Percentiles rank a stretch among this genome's conserved stretches.
These are phyloP conservation scores for Serilophus lunatus DNA, from an alignment of 2,113 vertebrate genomes.

Conservation along the genomic window DNA sequence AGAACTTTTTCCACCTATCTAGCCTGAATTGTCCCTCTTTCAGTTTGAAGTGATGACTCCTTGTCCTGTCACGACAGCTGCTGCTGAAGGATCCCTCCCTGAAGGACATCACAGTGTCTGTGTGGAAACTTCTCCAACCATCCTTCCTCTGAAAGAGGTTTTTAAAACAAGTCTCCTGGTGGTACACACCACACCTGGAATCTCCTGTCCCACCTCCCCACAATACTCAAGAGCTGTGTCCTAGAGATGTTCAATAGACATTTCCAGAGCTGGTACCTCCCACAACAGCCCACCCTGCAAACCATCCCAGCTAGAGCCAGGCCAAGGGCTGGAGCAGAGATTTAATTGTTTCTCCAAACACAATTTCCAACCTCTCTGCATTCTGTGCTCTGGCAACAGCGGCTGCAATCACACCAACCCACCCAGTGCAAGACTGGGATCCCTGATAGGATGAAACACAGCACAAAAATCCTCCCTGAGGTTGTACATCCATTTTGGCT, in stretches of 20 bases:
- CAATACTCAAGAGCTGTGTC: not conserved
- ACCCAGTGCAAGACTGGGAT: fast-evolving
- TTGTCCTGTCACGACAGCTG: no score
- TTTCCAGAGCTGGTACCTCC: not conserved
- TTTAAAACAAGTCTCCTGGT: not conserved
- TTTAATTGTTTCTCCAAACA: not conserved
- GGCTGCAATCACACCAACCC: not conserved
- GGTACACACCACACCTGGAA: not conserved
- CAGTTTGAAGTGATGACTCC: not conserved
- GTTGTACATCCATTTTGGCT: not conserved
- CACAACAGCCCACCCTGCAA: not conserved
- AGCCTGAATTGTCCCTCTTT: not conserved
- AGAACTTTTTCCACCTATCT: not conserved
- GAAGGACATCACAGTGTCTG: not conserved
- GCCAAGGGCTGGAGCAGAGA: not conserved
- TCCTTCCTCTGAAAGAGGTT: fast-evolving
- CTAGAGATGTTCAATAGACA: not conserved
- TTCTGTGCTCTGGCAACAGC: not conserved
- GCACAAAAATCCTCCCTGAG: not conserved
- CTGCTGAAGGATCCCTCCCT: not conserved
- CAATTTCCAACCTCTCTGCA: not conserved
- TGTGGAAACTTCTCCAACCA: not conserved
- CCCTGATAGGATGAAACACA: not conserved
- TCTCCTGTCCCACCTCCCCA: not conserved
- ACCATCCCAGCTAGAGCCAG: not conserved